Base-by-base conservation (phyloP, 2,888 invertebrate species). In the Leptinotarsa haldemani region DNA sequence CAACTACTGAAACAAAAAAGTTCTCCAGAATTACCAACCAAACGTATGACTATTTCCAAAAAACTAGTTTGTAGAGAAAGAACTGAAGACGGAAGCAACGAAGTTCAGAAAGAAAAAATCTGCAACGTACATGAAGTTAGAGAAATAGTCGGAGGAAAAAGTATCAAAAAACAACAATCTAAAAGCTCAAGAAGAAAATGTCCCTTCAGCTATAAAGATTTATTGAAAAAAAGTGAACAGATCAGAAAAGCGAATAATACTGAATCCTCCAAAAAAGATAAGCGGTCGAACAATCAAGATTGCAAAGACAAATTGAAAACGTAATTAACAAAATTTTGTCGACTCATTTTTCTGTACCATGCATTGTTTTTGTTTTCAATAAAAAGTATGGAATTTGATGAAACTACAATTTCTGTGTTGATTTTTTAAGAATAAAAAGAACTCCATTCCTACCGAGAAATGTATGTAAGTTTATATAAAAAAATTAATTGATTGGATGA, bases 181-280 rank as follows among this genome's bases (percentile, higher is more conserved):
- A 13, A 53, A 7, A 30, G 13, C 16, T 18, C 46, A n/a, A 20
- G 40, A 25, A 58, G 56, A 16, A 68, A 53, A 47, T 16, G 46
- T 20, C 73, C 71, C 22, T 68, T 65, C 46, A 73, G 65, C 15
- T 73, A 69, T 16, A 46, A 70, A 64, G 75, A 75, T n/a, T 53
- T 75, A 20, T n/a, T 70, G 15, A 64, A 76, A 16, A 70, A 30
- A n/a, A 74, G 71, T 18, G 70, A 74, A 16, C 18, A 66, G n/a
- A 56, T 69, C 9, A 22, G 70, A 22, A 70, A 69, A 46, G 56
- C n/a, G 12, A 40, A 16, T 15, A 47, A 68, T 16, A 9, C 52
- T 53, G 15, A 9, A 40, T 40, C 18, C 40, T n/a, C 5, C 30
- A 50, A 30, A 50, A 66, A 25, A 50, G 25, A 66, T 16, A 66